Evolutionary conservation across 1,140 invertebrate species (phyloP).

Genomic region (roundworm (Caenorhabditis elegans)): WBcel235 BX284606.5:5819501-5820000

Average conservation of each 20-base stretch:
- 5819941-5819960: constrained; percentile 18
- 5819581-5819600: not conserved
- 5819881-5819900: constrained; percentile 20
- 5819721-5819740: constrained; percentile 13
- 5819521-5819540: constrained; percentile 28
- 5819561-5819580: not conserved
- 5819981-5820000: not conserved
- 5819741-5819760: not conserved
- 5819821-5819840: not conserved
- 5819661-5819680: constrained; percentile 14
- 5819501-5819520: constrained; percentile 23
- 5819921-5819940: constrained; percentile 3
- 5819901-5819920: constrained; percentile 6
- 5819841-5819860: constrained; percentile 10
- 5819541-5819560: not conserved
- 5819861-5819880: not conserved
- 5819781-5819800: no score
- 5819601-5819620: not conserved
- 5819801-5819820: not conserved
- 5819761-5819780: not conserved
- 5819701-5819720: constrained; percentile 29
- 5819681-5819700: constrained; percentile 30
- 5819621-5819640: not conserved
- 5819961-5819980: constrained; percentile 4
- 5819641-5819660: not conserved